Evolutionary conservation across 2,797 vertebrate genomes (phyloP).

Genomic region (Gadopsis bispinosus): DNA sequence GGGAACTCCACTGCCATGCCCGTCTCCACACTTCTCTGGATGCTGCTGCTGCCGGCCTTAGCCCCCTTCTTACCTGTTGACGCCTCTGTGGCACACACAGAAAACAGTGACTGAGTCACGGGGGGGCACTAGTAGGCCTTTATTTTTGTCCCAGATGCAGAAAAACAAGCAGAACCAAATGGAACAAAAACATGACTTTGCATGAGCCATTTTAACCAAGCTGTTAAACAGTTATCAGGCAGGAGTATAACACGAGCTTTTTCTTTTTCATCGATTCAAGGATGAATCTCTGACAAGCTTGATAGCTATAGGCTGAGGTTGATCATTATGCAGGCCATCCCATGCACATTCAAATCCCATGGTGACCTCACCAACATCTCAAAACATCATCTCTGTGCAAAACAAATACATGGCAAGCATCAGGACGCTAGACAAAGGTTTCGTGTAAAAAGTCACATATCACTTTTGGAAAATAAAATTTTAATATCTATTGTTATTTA

Average conservation of each 20-base stretch:
- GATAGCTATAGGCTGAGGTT: conserved; percentile 40
- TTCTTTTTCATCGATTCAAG: neutral
- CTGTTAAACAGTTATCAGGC: conserved; percentile 50
- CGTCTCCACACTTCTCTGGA: conserved; percentile 97
- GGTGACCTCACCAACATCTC: conserved; percentile 60
- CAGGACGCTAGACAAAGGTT: neutral
- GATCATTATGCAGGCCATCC: neutral
- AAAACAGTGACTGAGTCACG: conserved; percentile 57
- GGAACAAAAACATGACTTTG: conserved; percentile 34
- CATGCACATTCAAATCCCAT: conserved; percentile 54
- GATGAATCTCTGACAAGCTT: conserved; percentile 42
- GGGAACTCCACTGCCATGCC: conserved; percentile 97
- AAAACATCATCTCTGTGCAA: neutral
- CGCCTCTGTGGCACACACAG: conserved; percentile 55
- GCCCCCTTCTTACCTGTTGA: conserved; percentile 69
- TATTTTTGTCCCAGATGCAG: conserved; percentile 68
- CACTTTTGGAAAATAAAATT: neutral
- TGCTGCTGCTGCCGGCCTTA: conserved; percentile 90
- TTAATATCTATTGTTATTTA: neutral
- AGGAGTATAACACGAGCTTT: neutral
- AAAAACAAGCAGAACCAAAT: conserved; percentile 65
- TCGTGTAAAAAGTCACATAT: neutral
- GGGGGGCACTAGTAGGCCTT: conserved; percentile 74
- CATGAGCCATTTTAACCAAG: neutral
- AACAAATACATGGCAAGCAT: conserved; percentile 3